A percentile compares a stretch with the other conserved stretches of the same genome.
phyloP scores from a whole-genome alignment of 2,888 invertebrate genomes.

The Drosophila atripex region DNA sequence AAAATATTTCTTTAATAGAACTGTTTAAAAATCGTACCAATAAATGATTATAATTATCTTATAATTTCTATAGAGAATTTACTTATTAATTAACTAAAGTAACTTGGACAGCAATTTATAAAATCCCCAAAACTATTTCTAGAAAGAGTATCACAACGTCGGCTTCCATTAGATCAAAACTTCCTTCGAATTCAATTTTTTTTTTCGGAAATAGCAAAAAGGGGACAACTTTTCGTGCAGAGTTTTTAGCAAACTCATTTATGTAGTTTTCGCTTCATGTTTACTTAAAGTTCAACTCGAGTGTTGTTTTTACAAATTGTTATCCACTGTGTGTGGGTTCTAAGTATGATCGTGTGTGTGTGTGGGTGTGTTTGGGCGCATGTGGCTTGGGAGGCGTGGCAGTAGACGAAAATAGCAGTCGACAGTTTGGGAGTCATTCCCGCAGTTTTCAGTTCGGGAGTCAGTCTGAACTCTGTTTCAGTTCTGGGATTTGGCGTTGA shows the following conservation, averaged over 20 bases:
- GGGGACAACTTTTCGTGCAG: conserved; percentile 44
- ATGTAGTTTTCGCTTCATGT: conserved; percentile 77
- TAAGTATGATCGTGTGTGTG: conserved; percentile 6
- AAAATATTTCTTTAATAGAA: no score
- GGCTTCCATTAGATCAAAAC: conserved; percentile 21
- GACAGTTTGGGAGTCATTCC: conserved; percentile 39
- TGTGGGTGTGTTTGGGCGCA: background rate
- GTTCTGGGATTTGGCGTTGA: conserved; percentile 42
- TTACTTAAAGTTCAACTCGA: conserved; percentile 76
- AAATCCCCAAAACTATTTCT: background rate
- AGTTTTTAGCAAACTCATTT: conserved; percentile 79
- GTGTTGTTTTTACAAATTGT: conserved; percentile 80
- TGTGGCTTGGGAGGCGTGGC: conserved; percentile 9
- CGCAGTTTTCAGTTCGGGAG: conserved; percentile 26
- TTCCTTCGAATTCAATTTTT: conserved; percentile 9
- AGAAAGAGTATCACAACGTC: conserved; percentile 16
- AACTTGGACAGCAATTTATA: background rate
- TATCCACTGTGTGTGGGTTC: conserved; percentile 43
- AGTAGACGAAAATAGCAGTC: conserved; percentile 32
- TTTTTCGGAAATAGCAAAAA: conserved; percentile 4
- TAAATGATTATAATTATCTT: background rate
- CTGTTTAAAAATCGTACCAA: no score
- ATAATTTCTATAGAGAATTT: background rate
- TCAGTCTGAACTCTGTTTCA: conserved; percentile 18
- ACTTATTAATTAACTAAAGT: no score